phyloP scores from a whole-genome alignment of 2,797 vertebrate genomes.

The Aulostomus chinensis region DNA sequence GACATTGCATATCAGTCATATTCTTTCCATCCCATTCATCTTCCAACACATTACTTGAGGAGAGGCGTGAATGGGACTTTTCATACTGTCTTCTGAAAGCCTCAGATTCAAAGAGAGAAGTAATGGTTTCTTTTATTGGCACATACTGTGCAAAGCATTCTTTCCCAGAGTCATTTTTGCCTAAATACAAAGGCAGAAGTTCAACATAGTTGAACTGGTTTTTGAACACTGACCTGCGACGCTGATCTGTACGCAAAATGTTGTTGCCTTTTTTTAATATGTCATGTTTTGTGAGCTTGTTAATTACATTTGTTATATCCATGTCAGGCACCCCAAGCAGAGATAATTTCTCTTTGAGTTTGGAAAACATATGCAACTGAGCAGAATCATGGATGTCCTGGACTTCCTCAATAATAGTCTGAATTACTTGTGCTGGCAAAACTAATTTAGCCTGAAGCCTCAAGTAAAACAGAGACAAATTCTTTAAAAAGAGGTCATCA shows the following conservation, averaged over 20 bases:
- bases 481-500: too few species aligned
- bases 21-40: too few species aligned
- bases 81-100: constrained; percentile 1
- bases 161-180: constrained; percentile 13
- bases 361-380: constrained; percentile 15
- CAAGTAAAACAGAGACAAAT: not conserved
- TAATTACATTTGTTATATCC: constrained; percentile 5
- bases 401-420: constrained; percentile 36
- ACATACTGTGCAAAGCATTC: constrained; percentile 32
- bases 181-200: constrained; percentile 12
- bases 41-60: too few species aligned
- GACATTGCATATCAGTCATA: too few species aligned
- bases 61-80: too few species aligned
- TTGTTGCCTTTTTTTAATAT: constrained; percentile 7
- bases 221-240: not conserved
- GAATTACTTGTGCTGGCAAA: constrained; percentile 28
- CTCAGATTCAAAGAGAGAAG: constrained; percentile 5
- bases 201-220: constrained; percentile 1
- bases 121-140: constrained; percentile 15
- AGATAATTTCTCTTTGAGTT: constrained; percentile 6
- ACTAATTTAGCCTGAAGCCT: constrained; percentile 1
- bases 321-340: constrained; percentile 2
- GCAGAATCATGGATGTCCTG: constrained; percentile 19
- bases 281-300: constrained; percentile 2
- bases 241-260: constrained; percentile 2